These are phyloP conservation scores for Chromobotia macracanthus DNA, from an alignment of 2,797 vertebrate genomes.

Conservation along the genomic window DNA sequence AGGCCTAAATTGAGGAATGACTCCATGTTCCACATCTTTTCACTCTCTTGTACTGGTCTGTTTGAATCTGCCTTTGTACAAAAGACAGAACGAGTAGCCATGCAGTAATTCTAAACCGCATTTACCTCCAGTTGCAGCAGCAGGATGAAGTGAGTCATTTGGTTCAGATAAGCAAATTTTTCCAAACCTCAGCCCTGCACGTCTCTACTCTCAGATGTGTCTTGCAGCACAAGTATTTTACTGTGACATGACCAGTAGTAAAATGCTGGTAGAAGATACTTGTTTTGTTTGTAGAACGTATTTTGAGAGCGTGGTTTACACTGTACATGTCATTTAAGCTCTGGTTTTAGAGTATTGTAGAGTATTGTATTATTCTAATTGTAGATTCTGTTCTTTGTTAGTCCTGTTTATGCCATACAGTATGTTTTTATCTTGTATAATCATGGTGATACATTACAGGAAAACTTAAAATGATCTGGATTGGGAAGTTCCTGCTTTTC, in stretches of 20 bases:
- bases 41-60: conserved; percentile 49
- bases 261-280: background rate
- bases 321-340: background rate
- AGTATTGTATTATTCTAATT: background rate
- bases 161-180: conserved; percentile 62
- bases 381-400: background rate
- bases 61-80: conserved; percentile 70
- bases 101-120: conserved; percentile 73
- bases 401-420: background rate
- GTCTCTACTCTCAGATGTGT: conserved; percentile 21
- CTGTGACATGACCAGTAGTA: conserved; percentile 6
- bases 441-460: background rate
- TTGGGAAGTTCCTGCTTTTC: background rate
- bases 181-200: conserved; percentile 22
- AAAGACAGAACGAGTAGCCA: conserved; percentile 65
- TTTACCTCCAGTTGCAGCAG: conserved; percentile 73
- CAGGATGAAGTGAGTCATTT: conserved; percentile 76
- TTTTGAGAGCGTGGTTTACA: background rate
- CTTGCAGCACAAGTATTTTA: conserved; percentile 9
- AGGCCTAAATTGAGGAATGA: conserved; percentile 37
- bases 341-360: background rate
- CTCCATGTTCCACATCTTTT: conserved; percentile 40
- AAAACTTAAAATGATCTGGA: background rate
- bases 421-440: background rate
- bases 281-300: background rate